Base-by-base conservation (phyloP, 2,113 vertebrate species). In the Amazona guildingii region DNA sequence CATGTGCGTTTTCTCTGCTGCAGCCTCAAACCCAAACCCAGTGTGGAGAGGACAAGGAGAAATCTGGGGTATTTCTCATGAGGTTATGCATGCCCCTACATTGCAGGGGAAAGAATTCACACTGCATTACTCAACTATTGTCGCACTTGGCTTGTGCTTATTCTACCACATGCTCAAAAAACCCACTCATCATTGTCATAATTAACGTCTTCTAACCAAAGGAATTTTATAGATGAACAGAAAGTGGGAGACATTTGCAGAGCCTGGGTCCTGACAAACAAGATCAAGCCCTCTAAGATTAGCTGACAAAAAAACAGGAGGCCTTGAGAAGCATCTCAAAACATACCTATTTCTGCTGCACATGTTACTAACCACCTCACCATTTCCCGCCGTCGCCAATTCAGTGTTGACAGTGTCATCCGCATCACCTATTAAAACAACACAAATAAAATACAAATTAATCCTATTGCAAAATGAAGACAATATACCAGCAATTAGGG, bases 271-370 rank as follows among this genome's bases (percentile, higher is more conserved):
- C 21, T 64, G 51, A 70, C 67, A 81, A 80, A 43, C 37, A 84
- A 70, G 61, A 66, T 73, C 59, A 83, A 52, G 31, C 37, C 49
- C 55, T 82, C 29, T 91, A 72, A 73, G 64, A 77, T 72, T 83
- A 76, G 44, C 33, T 72, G 64, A 51, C 43, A 69, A 83, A 91
- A 86, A 80, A n/a, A n/a, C 46, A 74, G 52, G 39, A 68, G n/a
- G 44, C 82, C 61, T 86, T 84, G 21, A 49, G 54, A 37, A 64
- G 44, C 10, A 41, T 66, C 79, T 63, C 69, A 72, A 62, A 91
- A 98, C 98, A 62, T 97, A 98, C 98, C 98, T 83, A 99, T 97
- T 98, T 99, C 98, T 94, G 98, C 98, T 94, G 98, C 98, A 96
- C 98, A 99, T 4, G 98, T 98, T 92, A 98, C 98, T 94, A 99